Base-by-base conservation (phyloP, 1,140 invertebrate species). In the Ctenoplectra terminalis region DNA sequence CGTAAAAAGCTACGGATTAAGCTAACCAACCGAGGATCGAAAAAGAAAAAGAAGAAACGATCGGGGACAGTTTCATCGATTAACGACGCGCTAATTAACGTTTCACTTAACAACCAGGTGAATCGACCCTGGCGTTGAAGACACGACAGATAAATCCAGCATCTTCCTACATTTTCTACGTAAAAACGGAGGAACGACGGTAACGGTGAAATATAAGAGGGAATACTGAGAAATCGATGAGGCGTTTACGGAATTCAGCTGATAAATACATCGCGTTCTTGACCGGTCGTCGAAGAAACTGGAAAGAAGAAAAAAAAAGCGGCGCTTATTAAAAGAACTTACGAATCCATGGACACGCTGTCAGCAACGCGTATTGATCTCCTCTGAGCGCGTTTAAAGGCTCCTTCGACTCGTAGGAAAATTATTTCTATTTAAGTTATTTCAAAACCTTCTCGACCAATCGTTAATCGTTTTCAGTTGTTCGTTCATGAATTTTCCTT, bases 251-350 rank as follows among this genome's bases (percentile, higher is more conserved):
- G 60, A 52, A n/a, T 23, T 71, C n/a, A 15, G 23, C 31, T 26
- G 48, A 26, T 17, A 54, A 56, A 70, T 37, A 48, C 67, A 54
- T 70, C 48, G 48, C 61, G 76, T 61, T 85, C 56, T 43, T 73
- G 67, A 79, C 34, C 74, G 37, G 46, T 34, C 66, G 11, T 50
- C 46, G 20, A 50, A 11, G 0, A 17, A 0, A 26, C 60, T 20
- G 29, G 43, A 20, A 40, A 67, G 43, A 67, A 50, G 29, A 2
- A 29, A 34, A 20, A 20, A 46, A 20, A 46, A 67, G 20, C 3
- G 43, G 9, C 26, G 26, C 29, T 75, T 83, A 77, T 87, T 82
- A 79, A 86, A 83, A 79, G 73, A 79, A n/a, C n/a, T n/a, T n/a
- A n/a, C 48, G 56, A 72, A 70, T 82, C 63, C 26, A 23, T n/a